Evolutionary conservation across 2,888 invertebrate genomes (phyloP).

Genomic region (Dolichomitus sp.): DNA sequence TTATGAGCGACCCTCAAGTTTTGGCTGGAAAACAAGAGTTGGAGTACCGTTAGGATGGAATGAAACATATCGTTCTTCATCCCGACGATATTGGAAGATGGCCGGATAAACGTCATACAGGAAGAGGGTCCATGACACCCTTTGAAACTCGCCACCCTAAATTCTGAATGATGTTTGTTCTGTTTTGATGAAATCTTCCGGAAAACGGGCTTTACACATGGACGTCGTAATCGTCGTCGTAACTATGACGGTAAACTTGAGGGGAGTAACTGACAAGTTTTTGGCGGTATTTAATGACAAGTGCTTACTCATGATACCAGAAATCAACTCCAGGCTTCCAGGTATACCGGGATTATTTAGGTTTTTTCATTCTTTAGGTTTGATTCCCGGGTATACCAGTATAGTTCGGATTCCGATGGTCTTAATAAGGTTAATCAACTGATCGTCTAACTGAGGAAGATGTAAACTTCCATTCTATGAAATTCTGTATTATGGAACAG

Average conservation of each 20-base stretch:
- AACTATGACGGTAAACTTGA: conserved; percentile 24
- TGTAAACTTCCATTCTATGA: background rate
- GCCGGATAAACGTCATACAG: conserved; percentile 63
- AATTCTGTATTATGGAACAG: background rate
- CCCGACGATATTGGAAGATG: conserved; percentile 61
- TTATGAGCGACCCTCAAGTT: background rate
- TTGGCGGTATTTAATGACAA: background rate
- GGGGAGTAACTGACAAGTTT: conserved; percentile 11
- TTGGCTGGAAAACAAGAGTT: background rate
- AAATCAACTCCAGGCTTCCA: background rate
- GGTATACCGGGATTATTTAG: background rate
- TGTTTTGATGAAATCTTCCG: conserved; percentile 64
- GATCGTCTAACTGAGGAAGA: background rate
- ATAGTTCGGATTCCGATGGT: background rate
- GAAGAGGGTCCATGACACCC: conserved; percentile 17
- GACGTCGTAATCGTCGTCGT: conserved; percentile 15
- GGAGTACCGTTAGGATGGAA: background rate
- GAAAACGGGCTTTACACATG: conserved; percentile 24
- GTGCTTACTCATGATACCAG: background rate
- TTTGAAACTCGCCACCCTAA: conserved; percentile 6
- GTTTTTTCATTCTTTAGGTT: background rate
- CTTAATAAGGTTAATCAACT: background rate
- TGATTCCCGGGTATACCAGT: background rate
- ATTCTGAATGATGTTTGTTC: conserved; percentile 59
- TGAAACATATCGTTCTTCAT: conserved; percentile 30